Evolutionary conservation across 2,797 vertebrate genomes (phyloP), one percentile per base, ranked within the genome.

Genomic region (Neomorphus geoffroyi): DNA sequence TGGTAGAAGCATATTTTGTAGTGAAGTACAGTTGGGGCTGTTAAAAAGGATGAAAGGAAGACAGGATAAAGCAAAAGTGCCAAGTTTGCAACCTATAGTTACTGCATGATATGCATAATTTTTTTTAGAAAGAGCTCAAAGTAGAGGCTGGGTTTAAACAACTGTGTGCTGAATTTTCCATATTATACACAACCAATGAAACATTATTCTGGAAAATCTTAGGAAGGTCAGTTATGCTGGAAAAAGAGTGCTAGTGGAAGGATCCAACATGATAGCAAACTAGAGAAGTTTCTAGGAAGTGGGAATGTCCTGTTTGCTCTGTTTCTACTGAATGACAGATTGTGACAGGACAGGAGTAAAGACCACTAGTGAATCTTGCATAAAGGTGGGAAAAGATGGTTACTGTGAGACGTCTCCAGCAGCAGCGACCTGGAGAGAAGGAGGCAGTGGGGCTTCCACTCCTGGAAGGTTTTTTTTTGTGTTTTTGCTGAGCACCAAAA

Each of bases 101-200:
- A 71, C 43, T 71, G 77, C 70, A 24, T 11, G 28, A 86, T 33
- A 12, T 48, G 69, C 69, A n/a, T 15, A 19, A 5, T 37, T 81
- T 81, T 69, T 89, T 90, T 86, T 85, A 64, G 61, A 58, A 87
- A 74, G 48, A 35, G n/a, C 65, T 83, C 48, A 24, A 75, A 91
- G 48, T 35, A 70, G 74, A 77, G 43, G 43, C 70, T 48, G 37
- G 70, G 7, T 79, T 86, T 75, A 84, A 88, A 77, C n/a, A 77
- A 54, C 30, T 61, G 6, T 19, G 10, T 60, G 48, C 33, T 75
- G 50, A 57, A 1, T 54, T 45, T 78, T 87, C 73, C 15, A 6
- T 33, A 19, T 13, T 33, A 62, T 51, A 51, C 6, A 37, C 24
- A 54, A 81, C 85, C 93, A 86, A 82, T 91, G 82, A 73, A 69